Base-by-base conservation (phyloP, 2,888 invertebrate genomes). In the Meloe dianella region DNA sequence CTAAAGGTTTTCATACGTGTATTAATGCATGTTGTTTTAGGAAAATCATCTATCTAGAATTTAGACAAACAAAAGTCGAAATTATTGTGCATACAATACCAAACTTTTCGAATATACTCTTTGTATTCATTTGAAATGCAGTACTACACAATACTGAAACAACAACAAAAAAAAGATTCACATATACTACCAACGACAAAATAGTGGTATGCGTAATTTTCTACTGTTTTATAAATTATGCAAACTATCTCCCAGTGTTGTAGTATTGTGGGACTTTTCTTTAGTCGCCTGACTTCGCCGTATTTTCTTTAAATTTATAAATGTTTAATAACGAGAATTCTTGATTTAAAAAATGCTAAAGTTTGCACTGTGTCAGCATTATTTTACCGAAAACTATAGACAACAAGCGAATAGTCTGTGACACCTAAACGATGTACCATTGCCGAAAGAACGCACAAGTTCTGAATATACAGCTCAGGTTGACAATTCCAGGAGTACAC, bases 71-170 rank as follows among this genome's bases (percentile, higher is more conserved):
- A 57, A 63, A 63, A 51, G 10, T 24, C 56, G 32, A 56, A 54
- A 63, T 63, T 57, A 41, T 54, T 59, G 35, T 22, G 20, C 58
- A 35, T 24, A 59, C 58, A 59, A 63, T 63, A 47, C 17, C 30
- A 38, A 63, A 63, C 63, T 63, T 63, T 63, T 63, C 63, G 58
- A 63, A 63, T 63, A 63, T 63, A 58, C 63, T 63, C 58, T 57
- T 14, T 47, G 58, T 22, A 63, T 63, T 63, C n/a, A 59, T 59
- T 59, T 32, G 22, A 8, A 30, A 38, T 59, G 35, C 59, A 20
- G 22, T 58, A 58, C 32, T 27, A 14, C 32, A 6, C 32, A 32
- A 35, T 29, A 35, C 10, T 14, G 12, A 57, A 32, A 32, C 9
- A 32, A 30, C 7, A 10, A 20, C 4, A 24, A 17, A 59, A 35